Evolutionary conservation across 2,113 vertebrate genomes (phyloP).

Genomic region (Bothrops jararaca): DNA sequence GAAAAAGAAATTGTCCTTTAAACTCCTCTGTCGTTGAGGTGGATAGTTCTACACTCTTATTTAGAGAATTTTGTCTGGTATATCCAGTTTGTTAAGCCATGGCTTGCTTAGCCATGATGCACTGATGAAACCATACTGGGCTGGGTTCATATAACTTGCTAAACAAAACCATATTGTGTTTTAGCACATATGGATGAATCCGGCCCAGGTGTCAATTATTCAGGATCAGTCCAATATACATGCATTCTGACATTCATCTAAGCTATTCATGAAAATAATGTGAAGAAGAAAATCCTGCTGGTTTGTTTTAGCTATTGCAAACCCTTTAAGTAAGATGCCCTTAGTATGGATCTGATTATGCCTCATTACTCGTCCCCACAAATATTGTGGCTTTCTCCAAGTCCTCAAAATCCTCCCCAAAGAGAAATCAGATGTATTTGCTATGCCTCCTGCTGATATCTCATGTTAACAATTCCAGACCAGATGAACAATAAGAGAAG

Average conservation of each 20-base stretch:
- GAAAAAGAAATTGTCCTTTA: background rate
- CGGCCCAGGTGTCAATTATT: background rate
- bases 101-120: background rate
- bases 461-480: background rate
- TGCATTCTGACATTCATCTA: background rate
- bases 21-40: background rate
- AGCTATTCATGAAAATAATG: background rate
- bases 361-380: background rate
- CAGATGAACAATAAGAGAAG: background rate
- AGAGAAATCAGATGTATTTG: background rate
- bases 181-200: background rate
- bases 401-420: background rate
- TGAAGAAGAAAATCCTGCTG: background rate
- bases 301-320: background rate
- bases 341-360: background rate
- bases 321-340: background rate
- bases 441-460: background rate
- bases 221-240: background rate
- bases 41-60: background rate
- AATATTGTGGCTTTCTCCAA: background rate
- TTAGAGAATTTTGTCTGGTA: background rate
- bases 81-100: background rate
- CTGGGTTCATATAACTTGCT: background rate
- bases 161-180: background rate
- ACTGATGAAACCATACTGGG: background rate